These are phyloP conservation scores for Platyscapa corneri DNA, from an alignment of 1,140 invertebrate species.

Conservation along the genomic window DNA sequence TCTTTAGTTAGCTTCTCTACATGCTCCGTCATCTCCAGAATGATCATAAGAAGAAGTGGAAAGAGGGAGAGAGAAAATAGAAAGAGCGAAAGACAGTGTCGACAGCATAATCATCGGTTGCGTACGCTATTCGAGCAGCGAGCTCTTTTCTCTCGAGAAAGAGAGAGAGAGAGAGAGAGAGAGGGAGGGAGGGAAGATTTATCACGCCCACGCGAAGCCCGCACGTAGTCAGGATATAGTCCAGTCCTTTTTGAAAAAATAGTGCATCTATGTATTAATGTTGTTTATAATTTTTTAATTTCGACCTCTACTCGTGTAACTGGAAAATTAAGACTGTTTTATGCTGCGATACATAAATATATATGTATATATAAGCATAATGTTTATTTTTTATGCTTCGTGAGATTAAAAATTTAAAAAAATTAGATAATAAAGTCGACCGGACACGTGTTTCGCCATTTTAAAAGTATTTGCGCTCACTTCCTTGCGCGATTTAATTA, in stretches of 20 bases:
- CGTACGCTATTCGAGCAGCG: conserved; percentile 45
- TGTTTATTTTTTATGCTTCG: too few species aligned
- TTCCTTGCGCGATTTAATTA: too few species aligned
- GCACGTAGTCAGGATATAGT: neutral
- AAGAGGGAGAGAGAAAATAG: neutral
- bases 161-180: neutral
- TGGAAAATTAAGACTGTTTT: too few species aligned
- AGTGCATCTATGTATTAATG: neutral
- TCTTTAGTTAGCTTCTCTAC: neutral
- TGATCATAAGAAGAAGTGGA: neutral
- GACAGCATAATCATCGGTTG: conserved; percentile 68
- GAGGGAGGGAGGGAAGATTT: neutral
- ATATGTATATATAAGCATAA: too few species aligned
- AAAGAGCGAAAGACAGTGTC: conserved; percentile 63
- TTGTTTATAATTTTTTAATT: too few species aligned
- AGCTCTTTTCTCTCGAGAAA: neutral
- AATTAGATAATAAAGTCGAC: too few species aligned
- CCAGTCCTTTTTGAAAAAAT: neutral
- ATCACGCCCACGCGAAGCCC: conserved; percentile 30
- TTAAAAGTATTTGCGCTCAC: too few species aligned
- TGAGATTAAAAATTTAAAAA: too few species aligned
- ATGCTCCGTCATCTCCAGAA: neutral
- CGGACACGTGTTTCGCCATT: too few species aligned
- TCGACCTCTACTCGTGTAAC: too few species aligned
- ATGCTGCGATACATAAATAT: too few species aligned